Evolutionary conservation across 2,797 vertebrate genomes (phyloP).

Genomic region (Nyctalus aviator): DNA sequence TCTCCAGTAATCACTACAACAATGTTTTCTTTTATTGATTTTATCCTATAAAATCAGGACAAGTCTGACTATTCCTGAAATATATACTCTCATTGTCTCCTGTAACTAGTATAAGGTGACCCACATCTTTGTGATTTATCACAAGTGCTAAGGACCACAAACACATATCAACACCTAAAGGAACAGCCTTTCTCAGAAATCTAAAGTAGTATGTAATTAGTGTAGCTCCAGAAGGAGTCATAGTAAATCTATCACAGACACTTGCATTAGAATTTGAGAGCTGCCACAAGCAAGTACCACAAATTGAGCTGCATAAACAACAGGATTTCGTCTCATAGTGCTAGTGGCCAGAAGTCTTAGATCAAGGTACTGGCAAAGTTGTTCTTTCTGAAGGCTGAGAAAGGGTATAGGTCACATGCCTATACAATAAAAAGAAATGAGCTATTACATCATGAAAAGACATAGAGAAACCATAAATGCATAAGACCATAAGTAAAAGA

Average conservation of each 20-base stretch:
- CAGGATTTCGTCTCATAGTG: background rate
- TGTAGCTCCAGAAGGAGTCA: background rate
- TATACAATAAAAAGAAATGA: background rate
- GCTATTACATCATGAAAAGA: background rate
- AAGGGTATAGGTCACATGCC: background rate
- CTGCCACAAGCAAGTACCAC: background rate
- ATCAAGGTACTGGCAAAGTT: background rate
- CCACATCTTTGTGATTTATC: background rate
- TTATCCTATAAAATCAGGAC: conserved; percentile 9
- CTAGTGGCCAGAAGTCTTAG: background rate
- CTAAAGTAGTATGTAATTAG: background rate
- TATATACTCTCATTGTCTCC: background rate
- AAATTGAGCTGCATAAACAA: background rate
- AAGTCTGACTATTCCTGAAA: background rate
- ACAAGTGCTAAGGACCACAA: background rate
- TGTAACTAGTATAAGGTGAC: background rate
- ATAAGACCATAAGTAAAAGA: background rate
- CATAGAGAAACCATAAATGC: background rate
- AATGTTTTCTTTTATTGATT: background rate
- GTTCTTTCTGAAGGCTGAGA: background rate
- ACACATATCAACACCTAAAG: background rate
- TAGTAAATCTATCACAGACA: background rate
- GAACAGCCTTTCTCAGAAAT: background rate
- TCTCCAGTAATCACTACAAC: background rate
- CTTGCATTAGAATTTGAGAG: background rate